Base-by-base conservation (phyloP, 2,797 vertebrate species). In the Mallotus villosus region DNA sequence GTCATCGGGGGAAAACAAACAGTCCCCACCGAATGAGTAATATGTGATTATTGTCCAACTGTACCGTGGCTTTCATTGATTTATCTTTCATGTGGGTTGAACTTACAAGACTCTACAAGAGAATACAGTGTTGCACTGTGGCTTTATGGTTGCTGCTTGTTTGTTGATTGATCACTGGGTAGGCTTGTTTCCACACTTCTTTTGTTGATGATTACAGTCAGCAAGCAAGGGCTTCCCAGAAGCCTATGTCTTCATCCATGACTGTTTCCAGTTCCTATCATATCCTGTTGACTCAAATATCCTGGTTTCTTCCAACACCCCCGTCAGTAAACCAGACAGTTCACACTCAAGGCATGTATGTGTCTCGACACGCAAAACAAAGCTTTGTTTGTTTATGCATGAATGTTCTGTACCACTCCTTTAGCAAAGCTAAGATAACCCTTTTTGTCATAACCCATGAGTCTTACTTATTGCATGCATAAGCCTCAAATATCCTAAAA, bases 241-340 rank as follows among this genome's bases (percentile, higher is more conserved):
- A 91, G 82, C 85, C 78, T 64, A 89, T 92, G 88, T 92, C 87
- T 92, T 94, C 91, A 92, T 94, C 93, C 94, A 91, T 91, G 87
- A 91, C 93, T 88, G 88, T 93, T 93, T 94, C 87, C 91, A 94
- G 91, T 92, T 91, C 91, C 90, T 92, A 85, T 95, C 93, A 95
- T 94, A 95, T 97, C 95, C 95, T 97, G 96, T 98, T 98, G 96
- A 97, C 95, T 96, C 94, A 95, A 94, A 94, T 93, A 90, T 95
- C 93, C 94, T 94, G 92, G 92, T 93, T 93, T 93, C 92, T 93
- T 93, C 93, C 92, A 94, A 94, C 86, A 82, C 77, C 80, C 81
- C 81, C 72, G 21, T 69, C 75, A 79, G 74, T 87, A 85, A 86
- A 94, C 92, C 92, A 92, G 90, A 89, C 92, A 92, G 90, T 90